phyloP scores from a whole-genome alignment of 2,113 vertebrate species.

The Labeo rohita region DNA sequence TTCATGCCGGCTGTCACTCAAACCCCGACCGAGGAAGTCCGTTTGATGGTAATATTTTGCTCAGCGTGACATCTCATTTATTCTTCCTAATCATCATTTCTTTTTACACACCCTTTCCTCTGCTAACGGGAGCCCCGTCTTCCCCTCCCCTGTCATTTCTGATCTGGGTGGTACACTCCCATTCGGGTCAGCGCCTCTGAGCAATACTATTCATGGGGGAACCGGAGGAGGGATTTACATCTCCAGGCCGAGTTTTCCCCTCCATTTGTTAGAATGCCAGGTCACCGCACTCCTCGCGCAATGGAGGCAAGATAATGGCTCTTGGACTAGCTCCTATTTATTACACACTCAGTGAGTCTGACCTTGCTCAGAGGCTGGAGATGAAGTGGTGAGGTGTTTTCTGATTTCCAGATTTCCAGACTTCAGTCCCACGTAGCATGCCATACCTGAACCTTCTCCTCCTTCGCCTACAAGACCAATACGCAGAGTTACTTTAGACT shows the following conservation, averaged over 20 bases:
- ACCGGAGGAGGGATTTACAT: constrained; percentile 88
- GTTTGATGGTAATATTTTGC: constrained; percentile 90
- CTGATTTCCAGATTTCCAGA: constrained; percentile 65
- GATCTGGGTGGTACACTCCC: constrained; percentile 83
- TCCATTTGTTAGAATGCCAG: constrained; percentile 95
- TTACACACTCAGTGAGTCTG: constrained; percentile 88
- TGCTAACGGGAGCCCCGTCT: constrained; percentile 78
- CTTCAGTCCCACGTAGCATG: constrained; percentile 47
- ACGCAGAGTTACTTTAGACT: background rate
- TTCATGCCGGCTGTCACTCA: constrained; percentile 82
- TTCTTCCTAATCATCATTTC: constrained; percentile 88
- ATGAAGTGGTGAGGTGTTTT: constrained; percentile 63
- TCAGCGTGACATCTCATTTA: constrained; percentile 87
- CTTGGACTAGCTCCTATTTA: constrained; percentile 81
- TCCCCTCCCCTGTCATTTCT: constrained; percentile 85
- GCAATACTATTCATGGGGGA: constrained; percentile 86
- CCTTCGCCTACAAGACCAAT: background rate
- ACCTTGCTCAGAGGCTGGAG: constrained; percentile 84
- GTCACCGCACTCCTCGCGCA: constrained; percentile 86
- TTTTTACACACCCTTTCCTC: constrained; percentile 88
- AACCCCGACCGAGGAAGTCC: constrained; percentile 72
- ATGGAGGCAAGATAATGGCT: constrained; percentile 88
- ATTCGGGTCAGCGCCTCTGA: constrained; percentile 87
- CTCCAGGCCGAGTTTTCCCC: constrained; percentile 87
- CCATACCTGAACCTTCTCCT: constrained; percentile 4